Evolutionary conservation across 2,113 vertebrate genomes (phyloP).

Genomic region (Myrmecobius fasciatus): DNA sequence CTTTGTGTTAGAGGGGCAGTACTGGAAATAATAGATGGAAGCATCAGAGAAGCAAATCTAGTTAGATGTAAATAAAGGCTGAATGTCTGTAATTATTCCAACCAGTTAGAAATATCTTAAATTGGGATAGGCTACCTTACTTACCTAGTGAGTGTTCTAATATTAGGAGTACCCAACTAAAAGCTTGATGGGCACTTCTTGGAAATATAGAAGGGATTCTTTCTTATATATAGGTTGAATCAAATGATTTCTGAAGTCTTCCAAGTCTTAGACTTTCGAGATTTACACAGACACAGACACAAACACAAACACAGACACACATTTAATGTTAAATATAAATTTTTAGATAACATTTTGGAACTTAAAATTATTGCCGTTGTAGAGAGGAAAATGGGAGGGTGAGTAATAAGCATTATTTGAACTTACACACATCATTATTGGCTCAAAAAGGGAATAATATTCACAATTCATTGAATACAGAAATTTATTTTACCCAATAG

Average conservation of each 20-base stretch:
- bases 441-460: no score
- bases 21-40: not conserved
- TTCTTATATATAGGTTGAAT: not conserved
- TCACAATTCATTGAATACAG: no score
- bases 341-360: conserved; percentile 36
- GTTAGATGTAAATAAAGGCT: not conserved
- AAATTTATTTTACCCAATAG: no score
- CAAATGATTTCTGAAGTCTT: not conserved
- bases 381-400: no score
- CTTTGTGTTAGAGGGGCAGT: not conserved
- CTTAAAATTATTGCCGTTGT: conserved; percentile 40
- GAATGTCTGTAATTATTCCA: not conserved
- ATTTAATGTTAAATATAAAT: conserved; percentile 1
- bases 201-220: not conserved
- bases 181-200: not conserved
- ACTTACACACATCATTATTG: no score
- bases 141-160: not conserved
- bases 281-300: not conserved
- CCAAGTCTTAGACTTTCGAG: not conserved
- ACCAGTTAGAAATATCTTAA: not conserved
- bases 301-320: no score
- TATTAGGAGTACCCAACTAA: not conserved
- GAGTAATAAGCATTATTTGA: no score
- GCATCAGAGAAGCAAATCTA: not conserved
- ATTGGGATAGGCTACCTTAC: not conserved